These are phyloP conservation scores for Beroe forskalii DNA, from an alignment of 37 sponge, comb jelly and placozoan genomes.

Conservation along the genomic window DNA sequence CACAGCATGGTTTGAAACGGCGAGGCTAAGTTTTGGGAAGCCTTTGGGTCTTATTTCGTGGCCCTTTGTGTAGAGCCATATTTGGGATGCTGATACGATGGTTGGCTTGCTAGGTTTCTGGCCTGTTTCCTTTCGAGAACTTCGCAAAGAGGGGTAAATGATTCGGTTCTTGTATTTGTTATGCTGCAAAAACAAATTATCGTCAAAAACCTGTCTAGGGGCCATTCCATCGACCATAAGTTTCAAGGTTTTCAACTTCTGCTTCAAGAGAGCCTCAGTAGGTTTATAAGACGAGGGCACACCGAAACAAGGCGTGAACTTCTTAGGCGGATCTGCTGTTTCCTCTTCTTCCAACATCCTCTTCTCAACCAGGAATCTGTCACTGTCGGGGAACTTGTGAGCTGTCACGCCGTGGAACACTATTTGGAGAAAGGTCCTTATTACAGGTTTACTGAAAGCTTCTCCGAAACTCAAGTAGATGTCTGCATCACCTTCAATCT, in stretches of 20 bases:
- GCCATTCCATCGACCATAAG: not conserved
- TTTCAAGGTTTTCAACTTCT: not conserved
- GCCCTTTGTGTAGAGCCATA: not conserved
- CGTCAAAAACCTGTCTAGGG: not conserved
- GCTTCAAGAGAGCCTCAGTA: not conserved
- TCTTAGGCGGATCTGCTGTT: slow-evolving; percentile 12
- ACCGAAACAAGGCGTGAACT: not conserved
- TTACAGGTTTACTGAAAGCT: slow-evolving; percentile 14
- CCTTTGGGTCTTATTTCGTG: slow-evolving; percentile 7
- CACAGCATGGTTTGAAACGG: slow-evolving; percentile 13
- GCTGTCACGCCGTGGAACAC: slow-evolving; percentile 3
- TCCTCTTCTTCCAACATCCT: slow-evolving; percentile 15
- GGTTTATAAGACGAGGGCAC: not conserved
- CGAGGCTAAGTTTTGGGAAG: slow-evolving; percentile 9
- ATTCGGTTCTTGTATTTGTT: not conserved
- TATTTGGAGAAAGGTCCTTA: not conserved
- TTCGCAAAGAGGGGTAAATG: not conserved
- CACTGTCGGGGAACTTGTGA: slow-evolving; percentile 6
- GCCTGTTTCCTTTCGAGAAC: not conserved
- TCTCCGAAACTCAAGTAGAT: not conserved
- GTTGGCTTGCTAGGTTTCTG: not conserved
- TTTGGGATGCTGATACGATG: not conserved
- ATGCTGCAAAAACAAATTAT: not conserved
- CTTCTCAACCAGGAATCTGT: not conserved
- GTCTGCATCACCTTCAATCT: not conserved